Evolutionary conservation across 2,888 invertebrate genomes (phyloP).

Genomic region (Caenorhabditis virilis): DNA sequence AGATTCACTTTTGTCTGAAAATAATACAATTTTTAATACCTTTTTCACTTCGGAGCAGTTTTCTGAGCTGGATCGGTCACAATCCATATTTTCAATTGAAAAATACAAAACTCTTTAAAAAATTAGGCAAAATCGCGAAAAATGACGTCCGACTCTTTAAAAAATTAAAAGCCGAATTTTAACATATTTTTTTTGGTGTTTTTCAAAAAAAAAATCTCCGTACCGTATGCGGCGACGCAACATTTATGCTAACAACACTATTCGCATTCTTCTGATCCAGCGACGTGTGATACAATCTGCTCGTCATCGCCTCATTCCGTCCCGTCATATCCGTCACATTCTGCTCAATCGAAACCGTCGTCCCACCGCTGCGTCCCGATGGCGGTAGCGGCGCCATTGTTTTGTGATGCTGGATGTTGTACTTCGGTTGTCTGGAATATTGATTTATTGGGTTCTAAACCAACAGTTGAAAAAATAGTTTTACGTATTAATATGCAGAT

Average conservation of each 20-base stretch:
- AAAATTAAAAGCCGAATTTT: no score
- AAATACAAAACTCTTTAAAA: no score
- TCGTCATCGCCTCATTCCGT: slow-evolving; percentile 26
- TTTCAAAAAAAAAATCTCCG: neutral
- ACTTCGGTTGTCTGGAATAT: slow-evolving; percentile 1
- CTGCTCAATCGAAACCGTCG: slow-evolving; percentile 34
- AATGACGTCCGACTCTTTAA: no score
- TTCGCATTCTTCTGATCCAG: slow-evolving; percentile 27
- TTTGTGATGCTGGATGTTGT: slow-evolving; percentile 18
- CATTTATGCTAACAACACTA: slow-evolving; percentile 37
- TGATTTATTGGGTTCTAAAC: neutral
- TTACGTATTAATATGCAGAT: slow-evolving; percentile 31
- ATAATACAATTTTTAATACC: neutral
- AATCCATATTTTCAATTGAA: no score
- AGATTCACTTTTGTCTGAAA: slow-evolving; percentile 37
- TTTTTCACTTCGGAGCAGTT: no score
- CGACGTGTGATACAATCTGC: slow-evolving; percentile 32
- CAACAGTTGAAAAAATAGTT: no score
- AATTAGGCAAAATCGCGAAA: no score
- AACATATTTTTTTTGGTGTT: no score
- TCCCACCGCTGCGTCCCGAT: slow-evolving; percentile 9
- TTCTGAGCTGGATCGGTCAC: no score
- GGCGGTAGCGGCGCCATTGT: slow-evolving; percentile 35
- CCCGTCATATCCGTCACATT: no score
- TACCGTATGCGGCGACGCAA: slow-evolving; percentile 35